These are phyloP conservation scores for Rhea pennata DNA, from an alignment of 2,113 vertebrate genomes.

Conservation along the genomic window DNA sequence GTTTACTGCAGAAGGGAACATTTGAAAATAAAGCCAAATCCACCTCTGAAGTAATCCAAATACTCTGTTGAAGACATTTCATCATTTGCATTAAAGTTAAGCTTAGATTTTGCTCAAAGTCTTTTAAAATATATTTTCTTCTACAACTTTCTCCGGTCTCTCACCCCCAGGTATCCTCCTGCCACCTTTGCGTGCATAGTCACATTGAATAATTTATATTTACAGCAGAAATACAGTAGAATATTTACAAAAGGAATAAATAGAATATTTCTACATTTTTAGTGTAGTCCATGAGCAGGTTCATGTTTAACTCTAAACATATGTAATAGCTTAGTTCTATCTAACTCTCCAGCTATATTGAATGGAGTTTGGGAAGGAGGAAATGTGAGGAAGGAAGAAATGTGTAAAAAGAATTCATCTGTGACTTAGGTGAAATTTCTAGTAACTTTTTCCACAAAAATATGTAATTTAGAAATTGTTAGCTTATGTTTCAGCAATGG, in stretches of 20 bases:
- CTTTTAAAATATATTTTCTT: background rate
- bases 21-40: background rate
- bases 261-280: background rate
- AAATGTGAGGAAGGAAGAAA: background rate
- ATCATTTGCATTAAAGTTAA: background rate
- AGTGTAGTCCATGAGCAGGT: too few relatives aligned
- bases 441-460: background rate
- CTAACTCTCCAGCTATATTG: background rate
- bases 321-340: background rate
- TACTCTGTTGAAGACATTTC: background rate
- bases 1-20: background rate
- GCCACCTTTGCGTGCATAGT: background rate
- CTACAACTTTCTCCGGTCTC: background rate
- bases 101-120: background rate
- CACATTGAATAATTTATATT: background rate
- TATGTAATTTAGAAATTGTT: background rate
- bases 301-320: background rate
- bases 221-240: background rate
- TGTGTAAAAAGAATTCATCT: background rate
- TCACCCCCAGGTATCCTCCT: background rate
- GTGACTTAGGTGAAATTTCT: background rate
- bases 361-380: background rate
- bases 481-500: background rate
- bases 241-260: background rate
- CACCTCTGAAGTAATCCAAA: background rate